Conservation (phyloP, 2,113 vertebrate species). For the Gila orcuttii region DNA sequence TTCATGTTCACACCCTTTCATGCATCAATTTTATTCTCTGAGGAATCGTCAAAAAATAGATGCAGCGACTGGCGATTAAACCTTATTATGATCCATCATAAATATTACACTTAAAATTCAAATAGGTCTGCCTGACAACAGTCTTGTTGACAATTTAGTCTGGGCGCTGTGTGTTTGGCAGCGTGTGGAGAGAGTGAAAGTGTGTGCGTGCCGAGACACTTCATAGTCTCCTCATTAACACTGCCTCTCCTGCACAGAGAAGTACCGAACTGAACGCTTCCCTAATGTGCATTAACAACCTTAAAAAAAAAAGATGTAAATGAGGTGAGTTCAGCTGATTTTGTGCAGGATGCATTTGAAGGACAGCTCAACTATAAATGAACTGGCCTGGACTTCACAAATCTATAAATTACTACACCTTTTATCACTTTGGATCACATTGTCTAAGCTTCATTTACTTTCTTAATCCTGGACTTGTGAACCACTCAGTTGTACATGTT, state of each 20-base stretch:
- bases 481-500: background rate
- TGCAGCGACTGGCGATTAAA: background rate
- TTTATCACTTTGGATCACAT: background rate
- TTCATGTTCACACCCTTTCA: conserved; percentile 7
- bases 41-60: background rate
- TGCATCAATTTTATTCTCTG: background rate
- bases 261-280: conserved; percentile 67
- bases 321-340: background rate
- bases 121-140: conserved; percentile 38
- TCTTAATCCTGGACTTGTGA: background rate
- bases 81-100: background rate
- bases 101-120: background rate
- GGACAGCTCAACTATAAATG: background rate
- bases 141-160: background rate
- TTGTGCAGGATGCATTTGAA: background rate
- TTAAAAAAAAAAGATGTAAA: conserved; percentile 13
- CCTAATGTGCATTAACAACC: conserved; percentile 58
- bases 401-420: background rate
- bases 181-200: conserved; percentile 14
- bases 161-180: background rate
- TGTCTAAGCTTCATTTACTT: background rate
- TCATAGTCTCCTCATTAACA: conserved; percentile 67
- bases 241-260: conserved; percentile 61
- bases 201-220: conserved; percentile 54
- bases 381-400: background rate